Percentiles rank a stretch among this genome's conserved stretches.
Evolutionary conservation across 2,113 vertebrate genomes (phyloP).

Genomic region (Chaetura pelagica): DNA sequence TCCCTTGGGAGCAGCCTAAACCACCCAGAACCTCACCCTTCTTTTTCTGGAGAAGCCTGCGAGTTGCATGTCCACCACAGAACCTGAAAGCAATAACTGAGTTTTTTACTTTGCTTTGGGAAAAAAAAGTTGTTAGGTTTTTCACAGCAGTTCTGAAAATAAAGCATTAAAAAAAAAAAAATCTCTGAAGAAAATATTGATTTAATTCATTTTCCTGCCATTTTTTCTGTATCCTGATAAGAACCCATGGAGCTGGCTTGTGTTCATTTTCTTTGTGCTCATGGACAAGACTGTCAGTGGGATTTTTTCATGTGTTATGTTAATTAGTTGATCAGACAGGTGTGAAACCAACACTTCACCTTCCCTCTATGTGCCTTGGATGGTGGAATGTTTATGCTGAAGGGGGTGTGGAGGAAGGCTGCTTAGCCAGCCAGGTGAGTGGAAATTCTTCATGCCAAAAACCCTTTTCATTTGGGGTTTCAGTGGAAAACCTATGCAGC

Average conservation of each 20-base stretch:
- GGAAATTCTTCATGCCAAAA: neutral
- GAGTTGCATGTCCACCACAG: neutral
- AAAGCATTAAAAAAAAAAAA: neutral
- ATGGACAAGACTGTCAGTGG: neutral
- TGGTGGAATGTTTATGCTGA: neutral
- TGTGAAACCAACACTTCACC: neutral
- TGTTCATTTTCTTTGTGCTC: neutral
- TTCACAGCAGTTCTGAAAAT: neutral
- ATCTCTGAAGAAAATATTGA: neutral
- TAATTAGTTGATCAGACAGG: neutral
- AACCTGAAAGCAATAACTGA: neutral
- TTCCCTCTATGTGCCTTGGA: neutral
- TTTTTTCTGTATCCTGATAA: neutral
- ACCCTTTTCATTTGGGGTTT: rapidly evolving
- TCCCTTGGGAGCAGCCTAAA: neutral
- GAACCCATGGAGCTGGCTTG: neutral
- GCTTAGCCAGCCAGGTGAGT: neutral
- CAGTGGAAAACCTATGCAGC: neutral
- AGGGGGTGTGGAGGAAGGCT: neutral
- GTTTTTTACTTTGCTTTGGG: neutral
- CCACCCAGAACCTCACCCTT: rapidly evolving
- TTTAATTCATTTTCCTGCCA: rapidly evolving
- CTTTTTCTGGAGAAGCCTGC: neutral
- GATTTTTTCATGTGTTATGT: neutral
- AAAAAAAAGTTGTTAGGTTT: neutral